phyloP scores from a whole-genome alignment of 2,888 invertebrate species.

The Diarsia dahlii region DNA sequence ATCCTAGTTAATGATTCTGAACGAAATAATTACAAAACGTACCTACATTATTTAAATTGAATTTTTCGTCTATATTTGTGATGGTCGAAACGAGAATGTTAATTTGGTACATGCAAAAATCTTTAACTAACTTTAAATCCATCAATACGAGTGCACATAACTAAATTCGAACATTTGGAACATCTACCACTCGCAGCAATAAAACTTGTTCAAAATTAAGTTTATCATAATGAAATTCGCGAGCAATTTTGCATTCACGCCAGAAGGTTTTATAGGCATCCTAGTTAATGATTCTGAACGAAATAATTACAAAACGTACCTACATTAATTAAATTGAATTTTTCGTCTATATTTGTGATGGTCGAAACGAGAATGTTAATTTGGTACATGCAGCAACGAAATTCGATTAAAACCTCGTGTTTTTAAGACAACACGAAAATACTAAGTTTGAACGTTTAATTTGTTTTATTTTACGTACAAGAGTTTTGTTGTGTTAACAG shows the following conservation, averaged over 20 bases:
- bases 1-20: slow-evolving; percentile 56
- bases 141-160: neutral
- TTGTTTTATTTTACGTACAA: neutral
- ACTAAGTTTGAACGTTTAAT: neutral
- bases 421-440: neutral
- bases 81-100: slow-evolving; percentile 38
- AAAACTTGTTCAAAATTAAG: slow-evolving; percentile 25
- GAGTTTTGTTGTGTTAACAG: neutral
- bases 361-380: slow-evolving; percentile 42
- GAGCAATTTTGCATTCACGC: slow-evolving; percentile 29
- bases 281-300: slow-evolving; percentile 57
- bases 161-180: slow-evolving; percentile 9
- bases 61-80: slow-evolving; percentile 43
- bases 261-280: slow-evolving; percentile 52
- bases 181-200: slow-evolving; percentile 3
- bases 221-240: slow-evolving; percentile 35
- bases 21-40: slow-evolving; percentile 56
- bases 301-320: slow-evolving; percentile 54
- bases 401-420: neutral
- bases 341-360: slow-evolving; percentile 38
- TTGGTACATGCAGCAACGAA: neutral
- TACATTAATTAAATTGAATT: slow-evolving; percentile 58
- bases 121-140: no score
- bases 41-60: slow-evolving; percentile 55
- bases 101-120: slow-evolving; percentile 18